Base-by-base conservation (phyloP, 2,113 vertebrate genomes). In the Lepus europaeus region DNA sequence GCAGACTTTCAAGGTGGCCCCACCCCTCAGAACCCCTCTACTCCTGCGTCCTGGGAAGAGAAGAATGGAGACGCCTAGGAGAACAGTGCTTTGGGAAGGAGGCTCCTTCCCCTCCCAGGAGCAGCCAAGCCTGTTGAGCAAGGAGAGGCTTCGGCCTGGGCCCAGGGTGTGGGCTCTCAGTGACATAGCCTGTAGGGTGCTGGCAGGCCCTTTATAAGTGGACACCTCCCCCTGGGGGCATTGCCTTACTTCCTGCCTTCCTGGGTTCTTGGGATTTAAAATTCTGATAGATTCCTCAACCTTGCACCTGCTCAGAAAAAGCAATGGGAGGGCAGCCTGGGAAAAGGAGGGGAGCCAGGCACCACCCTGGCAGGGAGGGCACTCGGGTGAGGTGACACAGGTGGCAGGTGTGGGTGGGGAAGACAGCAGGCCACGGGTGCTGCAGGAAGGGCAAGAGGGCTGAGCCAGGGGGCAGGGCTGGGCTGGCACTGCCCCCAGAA, bases 391-490 rank as follows among this genome's bases (percentile, higher is more conserved):
- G 63, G 16, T 20, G 78, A 45, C 22, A 39, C 22, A 12, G 9
- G 70, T 20, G 10, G 53, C 13, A 49, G 64, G 19, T 14, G 11
- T 53, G 9, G 31, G 27, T 9, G 9, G 56, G 59, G 9, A 6
- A 10, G 53, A 63, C 19, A 66, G 5, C 12, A 33, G 59, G 33
- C 73, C 45, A 2, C 22, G n/a, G 56, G 25, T 1, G 11, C 45
- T 9, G 0, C 29, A 29, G 49, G 23, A 29, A 0, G 0, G 23
- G 70, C 19, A 0, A 20, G 14, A 66, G 59, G 29, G 25, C 1
- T 19, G 20, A 49, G 39, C 27, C 7, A 23, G 29, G 2, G 49
- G 7, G 22, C 29, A 29, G 51, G n/a, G 7, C 59, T 12, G 51
- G n/a, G 7, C 59, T 12, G 33, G 49, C 56, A 19, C 36, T 94